These are phyloP conservation scores for Apodemia duryi DNA, from an alignment of 2,888 invertebrate species.

Conservation along the genomic window DNA sequence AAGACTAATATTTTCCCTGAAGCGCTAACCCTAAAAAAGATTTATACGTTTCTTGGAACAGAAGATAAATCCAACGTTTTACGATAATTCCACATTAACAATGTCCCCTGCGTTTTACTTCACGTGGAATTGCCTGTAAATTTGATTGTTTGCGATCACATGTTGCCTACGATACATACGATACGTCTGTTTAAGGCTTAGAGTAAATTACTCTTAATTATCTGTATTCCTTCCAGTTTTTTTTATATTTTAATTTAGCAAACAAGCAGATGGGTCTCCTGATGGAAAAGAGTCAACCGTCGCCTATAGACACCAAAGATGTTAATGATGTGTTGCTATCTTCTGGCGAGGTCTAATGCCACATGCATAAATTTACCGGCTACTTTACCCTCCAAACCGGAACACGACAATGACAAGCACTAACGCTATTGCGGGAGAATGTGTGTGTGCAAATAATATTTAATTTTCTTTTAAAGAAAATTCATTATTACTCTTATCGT, in stretches of 20 bases:
- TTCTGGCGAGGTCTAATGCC: too few species aligned
- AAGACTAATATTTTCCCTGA: background rate
- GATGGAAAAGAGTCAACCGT: too few species aligned
- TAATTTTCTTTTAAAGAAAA: too few species aligned
- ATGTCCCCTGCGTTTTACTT: conserved; percentile 30
- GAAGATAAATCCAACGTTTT: conserved; percentile 34
- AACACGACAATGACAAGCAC: too few species aligned
- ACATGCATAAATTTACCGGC: too few species aligned
- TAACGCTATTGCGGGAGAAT: too few species aligned
- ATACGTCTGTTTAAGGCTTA: background rate
- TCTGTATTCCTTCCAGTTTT: background rate
- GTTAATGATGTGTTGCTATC: too few species aligned
- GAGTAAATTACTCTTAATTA: background rate
- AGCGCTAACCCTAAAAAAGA: conserved; percentile 29
- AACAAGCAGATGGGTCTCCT: too few species aligned
- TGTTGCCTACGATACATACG: background rate
- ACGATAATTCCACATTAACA: conserved; percentile 36
- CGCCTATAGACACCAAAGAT: too few species aligned
- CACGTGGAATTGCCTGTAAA: conserved; percentile 28
- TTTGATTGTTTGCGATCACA: conserved; percentile 21
- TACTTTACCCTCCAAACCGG: too few species aligned
- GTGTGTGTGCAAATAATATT: too few species aligned
- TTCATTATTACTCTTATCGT: too few species aligned
- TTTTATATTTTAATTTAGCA: background rate
- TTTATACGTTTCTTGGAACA: conserved; percentile 29